A percentile compares a stretch with the other conserved stretches of the same genome.
phyloP scores from a whole-genome alignment of 1,140 invertebrate species.

The Zaprionus davidi region DNA sequence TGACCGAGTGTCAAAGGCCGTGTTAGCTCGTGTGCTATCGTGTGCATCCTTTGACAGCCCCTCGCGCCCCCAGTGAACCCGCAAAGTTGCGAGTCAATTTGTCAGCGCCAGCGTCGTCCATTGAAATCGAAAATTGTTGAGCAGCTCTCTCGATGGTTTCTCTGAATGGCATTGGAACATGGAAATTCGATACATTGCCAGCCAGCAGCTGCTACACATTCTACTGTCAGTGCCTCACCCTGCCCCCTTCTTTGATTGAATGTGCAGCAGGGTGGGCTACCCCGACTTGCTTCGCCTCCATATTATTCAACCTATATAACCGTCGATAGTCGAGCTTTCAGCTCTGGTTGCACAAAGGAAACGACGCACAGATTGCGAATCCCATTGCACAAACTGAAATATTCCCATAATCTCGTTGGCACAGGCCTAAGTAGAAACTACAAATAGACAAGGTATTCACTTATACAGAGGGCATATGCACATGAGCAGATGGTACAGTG shows the following conservation, averaged over 20 bases:
- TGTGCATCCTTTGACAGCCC: conserved; percentile 60
- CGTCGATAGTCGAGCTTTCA: conserved; percentile 23
- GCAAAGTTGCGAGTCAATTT: conserved; percentile 72
- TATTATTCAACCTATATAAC: conserved; percentile 56
- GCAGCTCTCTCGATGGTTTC: conserved; percentile 31
- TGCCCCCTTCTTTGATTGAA: conserved; percentile 29
- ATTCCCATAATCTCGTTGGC: conserved; percentile 11
- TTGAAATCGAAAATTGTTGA: conserved; percentile 73
- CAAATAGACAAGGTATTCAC: background rate
- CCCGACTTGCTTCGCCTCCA: background rate
- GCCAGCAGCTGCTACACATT: conserved; percentile 56
- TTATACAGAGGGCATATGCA: background rate
- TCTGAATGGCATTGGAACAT: conserved; percentile 59
- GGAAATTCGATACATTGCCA: conserved; percentile 67
- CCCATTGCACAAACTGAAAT: background rate
- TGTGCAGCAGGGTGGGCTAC: conserved; percentile 38
- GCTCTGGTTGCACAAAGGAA: conserved; percentile 13
- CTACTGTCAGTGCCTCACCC: conserved; percentile 23
- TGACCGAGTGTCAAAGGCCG: conserved; percentile 68
- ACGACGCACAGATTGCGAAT: background rate
- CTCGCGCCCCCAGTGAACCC: conserved; percentile 27
- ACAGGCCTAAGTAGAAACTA: background rate
- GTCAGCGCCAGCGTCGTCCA: conserved; percentile 53
- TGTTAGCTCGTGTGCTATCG: conserved; percentile 64
- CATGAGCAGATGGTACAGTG: background rate